A percentile compares a stretch with the other conserved stretches of the same genome.
Evolutionary conservation across 2,797 vertebrate genomes (phyloP).

Genomic region (Pipistrellus kuhlii): DNA sequence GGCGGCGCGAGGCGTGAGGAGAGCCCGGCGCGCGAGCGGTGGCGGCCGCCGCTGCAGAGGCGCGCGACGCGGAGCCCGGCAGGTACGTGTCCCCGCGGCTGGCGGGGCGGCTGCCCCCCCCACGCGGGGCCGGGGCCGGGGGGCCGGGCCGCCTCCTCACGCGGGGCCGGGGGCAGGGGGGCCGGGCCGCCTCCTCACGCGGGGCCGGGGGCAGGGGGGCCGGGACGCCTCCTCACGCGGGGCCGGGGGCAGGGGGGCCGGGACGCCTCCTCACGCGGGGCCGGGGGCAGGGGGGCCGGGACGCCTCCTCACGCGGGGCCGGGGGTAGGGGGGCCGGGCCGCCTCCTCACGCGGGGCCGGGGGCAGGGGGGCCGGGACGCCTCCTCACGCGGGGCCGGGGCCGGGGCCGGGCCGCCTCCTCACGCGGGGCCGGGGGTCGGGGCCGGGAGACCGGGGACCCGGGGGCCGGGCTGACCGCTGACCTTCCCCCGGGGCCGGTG

Average conservation of each 20-base stretch:
- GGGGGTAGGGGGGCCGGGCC: background rate
- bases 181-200: background rate
- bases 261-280: background rate
- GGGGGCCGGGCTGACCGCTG: background rate
- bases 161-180: no score
- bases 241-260: background rate
- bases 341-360: background rate
- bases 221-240: background rate
- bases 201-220: background rate
- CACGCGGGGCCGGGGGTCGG: background rate
- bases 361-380: background rate
- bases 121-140: background rate
- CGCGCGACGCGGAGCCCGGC: background rate
- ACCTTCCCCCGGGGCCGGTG: background rate
- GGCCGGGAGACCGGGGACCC: no score
- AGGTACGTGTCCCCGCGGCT: conserved; percentile 23
- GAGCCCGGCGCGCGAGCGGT: background rate
- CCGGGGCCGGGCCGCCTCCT: background rate
- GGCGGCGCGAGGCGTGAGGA: background rate
- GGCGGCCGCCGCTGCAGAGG: background rate
- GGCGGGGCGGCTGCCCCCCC: background rate
- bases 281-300: background rate
- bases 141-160: background rate
- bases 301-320: background rate
- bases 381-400: background rate